Conservation (phyloP, 2,888 invertebrate species). For the Nemoura dubitans region DNA sequence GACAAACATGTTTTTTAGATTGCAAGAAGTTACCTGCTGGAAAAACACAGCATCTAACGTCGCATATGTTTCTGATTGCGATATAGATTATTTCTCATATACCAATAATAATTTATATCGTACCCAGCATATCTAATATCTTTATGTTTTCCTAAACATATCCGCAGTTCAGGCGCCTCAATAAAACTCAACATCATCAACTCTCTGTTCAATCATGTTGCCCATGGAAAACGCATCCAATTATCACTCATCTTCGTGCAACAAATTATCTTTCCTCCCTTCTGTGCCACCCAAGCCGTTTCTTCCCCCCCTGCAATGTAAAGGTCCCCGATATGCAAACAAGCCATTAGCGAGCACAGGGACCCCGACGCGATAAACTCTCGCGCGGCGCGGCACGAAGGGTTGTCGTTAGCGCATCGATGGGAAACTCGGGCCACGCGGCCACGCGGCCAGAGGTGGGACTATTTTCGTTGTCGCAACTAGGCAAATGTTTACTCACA, state of each 20-base stretch:
- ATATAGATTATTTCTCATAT: no score
- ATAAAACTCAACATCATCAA: no score
- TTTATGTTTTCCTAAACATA: no score
- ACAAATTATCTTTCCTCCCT: not conserved
- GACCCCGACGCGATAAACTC: not conserved
- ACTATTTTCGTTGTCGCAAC: not conserved
- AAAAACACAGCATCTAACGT: no score
- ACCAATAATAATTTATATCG: no score
- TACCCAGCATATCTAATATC: no score
- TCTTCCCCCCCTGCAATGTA: not conserved
- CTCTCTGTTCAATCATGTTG: not conserved
- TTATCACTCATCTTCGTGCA: not conserved
- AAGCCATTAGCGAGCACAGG: not conserved
- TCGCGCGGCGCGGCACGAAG: not conserved
- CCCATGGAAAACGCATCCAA: not conserved
- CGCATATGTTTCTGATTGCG: no score
- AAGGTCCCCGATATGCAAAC: not conserved
- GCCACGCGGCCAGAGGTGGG: not conserved
- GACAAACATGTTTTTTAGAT: no score
- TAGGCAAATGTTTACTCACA: not conserved
- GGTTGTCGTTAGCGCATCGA: not conserved
- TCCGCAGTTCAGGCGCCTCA: no score
- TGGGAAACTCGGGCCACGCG: no score
- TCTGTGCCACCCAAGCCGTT: not conserved
- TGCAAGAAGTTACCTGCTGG: no score